Evolutionary conservation across 2,888 invertebrate species (phyloP).

Genomic region (Deroplatys truncata): DNA sequence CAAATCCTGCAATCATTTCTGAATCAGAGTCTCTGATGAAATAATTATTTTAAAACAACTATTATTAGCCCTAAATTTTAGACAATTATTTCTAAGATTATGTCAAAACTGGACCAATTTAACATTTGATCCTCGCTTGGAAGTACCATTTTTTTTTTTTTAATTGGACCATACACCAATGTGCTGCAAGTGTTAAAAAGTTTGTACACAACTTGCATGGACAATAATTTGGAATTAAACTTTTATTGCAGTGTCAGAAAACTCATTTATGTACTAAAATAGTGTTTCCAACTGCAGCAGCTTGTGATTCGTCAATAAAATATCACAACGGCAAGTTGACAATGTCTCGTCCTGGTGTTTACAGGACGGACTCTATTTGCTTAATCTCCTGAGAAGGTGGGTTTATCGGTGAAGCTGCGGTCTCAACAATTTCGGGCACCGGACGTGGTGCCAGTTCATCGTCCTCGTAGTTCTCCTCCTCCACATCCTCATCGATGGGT

Average conservation of each 20-base stretch:
- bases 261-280: neutral
- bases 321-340: neutral
- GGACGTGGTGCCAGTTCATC: constrained; percentile 48
- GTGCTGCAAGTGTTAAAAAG: neutral
- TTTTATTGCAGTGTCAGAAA: neutral
- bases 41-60: neutral
- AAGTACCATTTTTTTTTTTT: neutral
- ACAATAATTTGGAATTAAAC: neutral
- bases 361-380: constrained; percentile 72
- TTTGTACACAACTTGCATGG: neutral
- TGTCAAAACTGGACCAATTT: neutral
- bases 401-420: constrained; percentile 64
- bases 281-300: neutral
- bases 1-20: neutral
- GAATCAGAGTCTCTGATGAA: neutral
- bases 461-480: constrained; percentile 66
- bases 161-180: neutral
- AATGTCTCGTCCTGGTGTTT: neutral
- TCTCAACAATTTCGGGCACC: constrained; percentile 69
- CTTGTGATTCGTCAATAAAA: neutral
- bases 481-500: constrained; percentile 71
- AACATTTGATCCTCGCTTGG: neutral
- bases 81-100: neutral
- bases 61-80: neutral
- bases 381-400: constrained; percentile 54